phyloP scores from a whole-genome alignment of 1,140 invertebrate species.

The Scylla paramamosain region DNA sequence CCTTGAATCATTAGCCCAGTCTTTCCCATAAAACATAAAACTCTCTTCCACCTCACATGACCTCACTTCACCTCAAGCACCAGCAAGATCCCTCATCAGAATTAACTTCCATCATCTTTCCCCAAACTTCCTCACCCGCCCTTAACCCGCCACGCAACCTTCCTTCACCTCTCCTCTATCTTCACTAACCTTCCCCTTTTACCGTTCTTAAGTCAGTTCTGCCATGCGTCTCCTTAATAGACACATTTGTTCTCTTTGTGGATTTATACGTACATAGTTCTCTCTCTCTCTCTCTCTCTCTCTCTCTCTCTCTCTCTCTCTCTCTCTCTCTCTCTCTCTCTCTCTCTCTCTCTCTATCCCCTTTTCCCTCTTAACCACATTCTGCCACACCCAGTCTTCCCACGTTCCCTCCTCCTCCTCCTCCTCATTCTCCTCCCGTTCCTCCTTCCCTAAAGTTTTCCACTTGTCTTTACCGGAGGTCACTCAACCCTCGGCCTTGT shows the following conservation, averaged over 20 bases:
- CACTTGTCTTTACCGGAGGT: background rate
- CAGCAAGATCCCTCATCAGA: too few relatives aligned
- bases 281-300: constrained; percentile 20
- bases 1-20: too few relatives aligned
- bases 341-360: background rate
- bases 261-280: background rate
- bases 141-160: background rate
- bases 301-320: constrained; percentile 20
- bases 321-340: background rate
- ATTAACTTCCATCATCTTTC: too few relatives aligned
- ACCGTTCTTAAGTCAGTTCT: background rate
- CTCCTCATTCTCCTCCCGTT: background rate
- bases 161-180: background rate
- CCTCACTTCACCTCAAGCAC: too few relatives aligned
- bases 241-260: too few relatives aligned
- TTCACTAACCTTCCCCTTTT: background rate
- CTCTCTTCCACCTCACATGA: too few relatives aligned
- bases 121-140: background rate
- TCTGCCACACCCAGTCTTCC: background rate
- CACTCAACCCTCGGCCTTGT: background rate
- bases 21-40: too few relatives aligned
- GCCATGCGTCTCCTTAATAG: background rate
- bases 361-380: background rate
- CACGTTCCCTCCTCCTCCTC: too few relatives aligned
- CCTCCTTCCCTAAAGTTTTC: background rate